phyloP scores from a whole-genome alignment of 2,797 vertebrate genomes.

The Tamandua tetradactyla region DNA sequence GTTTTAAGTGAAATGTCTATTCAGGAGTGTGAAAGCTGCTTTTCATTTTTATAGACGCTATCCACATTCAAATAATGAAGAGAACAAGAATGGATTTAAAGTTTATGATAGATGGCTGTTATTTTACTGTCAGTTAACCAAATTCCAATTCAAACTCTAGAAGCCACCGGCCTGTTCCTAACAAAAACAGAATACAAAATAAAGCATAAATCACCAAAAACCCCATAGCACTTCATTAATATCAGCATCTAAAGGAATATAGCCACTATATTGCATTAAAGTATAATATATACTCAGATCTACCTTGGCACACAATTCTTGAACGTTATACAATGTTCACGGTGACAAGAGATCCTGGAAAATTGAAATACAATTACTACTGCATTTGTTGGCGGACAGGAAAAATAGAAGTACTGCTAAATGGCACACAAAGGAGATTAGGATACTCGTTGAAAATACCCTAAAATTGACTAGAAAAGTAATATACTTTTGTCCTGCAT shows the following conservation, averaged over 20 bases:
- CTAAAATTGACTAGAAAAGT: slow-evolving; percentile 1
- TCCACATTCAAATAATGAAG: slow-evolving; percentile 57
- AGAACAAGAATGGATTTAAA: slow-evolving; percentile 60
- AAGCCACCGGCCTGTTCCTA: slow-evolving; percentile 67
- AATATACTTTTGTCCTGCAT: neutral
- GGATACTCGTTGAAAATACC: slow-evolving; percentile 1
- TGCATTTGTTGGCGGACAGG: neutral
- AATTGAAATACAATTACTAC: slow-evolving; percentile 55
- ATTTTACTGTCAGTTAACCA: slow-evolving; percentile 62
- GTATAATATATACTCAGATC: slow-evolving; percentile 40
- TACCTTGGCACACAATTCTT: neutral
- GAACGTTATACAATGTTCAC: slow-evolving; percentile 41
- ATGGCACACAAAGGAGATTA: neutral
- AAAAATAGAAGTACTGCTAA: neutral
- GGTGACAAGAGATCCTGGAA: slow-evolving; percentile 27
- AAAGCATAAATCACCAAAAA: slow-evolving; percentile 64
- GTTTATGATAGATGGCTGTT: slow-evolving; percentile 63
- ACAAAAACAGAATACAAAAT: slow-evolving; percentile 65
- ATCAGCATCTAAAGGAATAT: slow-evolving; percentile 1
- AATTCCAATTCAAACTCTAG: slow-evolving; percentile 64
- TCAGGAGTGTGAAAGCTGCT: slow-evolving; percentile 47
- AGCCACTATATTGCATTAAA: slow-evolving; percentile 20
- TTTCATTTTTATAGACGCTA: slow-evolving; percentile 58
- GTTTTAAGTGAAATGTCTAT: slow-evolving; percentile 41
- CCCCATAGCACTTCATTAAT: slow-evolving; percentile 54